Conservation (phyloP, 2,797 vertebrate species). For the Myotis myotis region DNA sequence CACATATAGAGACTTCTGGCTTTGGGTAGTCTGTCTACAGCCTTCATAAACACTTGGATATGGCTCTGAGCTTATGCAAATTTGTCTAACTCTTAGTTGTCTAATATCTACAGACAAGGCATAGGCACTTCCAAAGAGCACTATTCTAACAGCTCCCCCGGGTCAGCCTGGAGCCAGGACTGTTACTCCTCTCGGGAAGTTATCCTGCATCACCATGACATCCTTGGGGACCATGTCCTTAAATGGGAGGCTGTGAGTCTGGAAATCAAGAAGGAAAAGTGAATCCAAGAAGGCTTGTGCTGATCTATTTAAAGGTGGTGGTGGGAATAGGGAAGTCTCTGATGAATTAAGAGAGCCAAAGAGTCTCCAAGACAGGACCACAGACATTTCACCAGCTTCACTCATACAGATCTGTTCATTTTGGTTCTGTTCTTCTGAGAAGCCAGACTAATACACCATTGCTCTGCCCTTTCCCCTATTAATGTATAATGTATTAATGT, state of each 20-base stretch:
- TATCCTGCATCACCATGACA: not conserved
- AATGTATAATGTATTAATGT: not conserved
- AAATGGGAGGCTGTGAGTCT: not conserved
- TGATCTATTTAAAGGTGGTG: constrained; percentile 27
- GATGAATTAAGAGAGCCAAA: not conserved
- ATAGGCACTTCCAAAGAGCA: not conserved
- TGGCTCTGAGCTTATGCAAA: not conserved
- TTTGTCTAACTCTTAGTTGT: not conserved
- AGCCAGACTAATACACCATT: not conserved
- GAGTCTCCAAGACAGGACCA: not conserved
- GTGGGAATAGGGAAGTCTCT: not conserved
- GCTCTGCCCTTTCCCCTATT: not conserved
- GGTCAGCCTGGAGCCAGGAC: not conserved
- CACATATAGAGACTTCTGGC: not conserved
- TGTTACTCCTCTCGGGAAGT: not conserved
- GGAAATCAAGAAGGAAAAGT: not conserved
- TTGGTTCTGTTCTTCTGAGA: not conserved
- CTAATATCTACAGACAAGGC: not conserved
- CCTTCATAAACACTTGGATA: not conserved
- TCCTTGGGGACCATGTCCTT: constrained; percentile 1
- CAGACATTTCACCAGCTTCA: not conserved
- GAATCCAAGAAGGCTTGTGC: not conserved
- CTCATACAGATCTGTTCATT: not conserved
- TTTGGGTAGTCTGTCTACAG: not conserved
- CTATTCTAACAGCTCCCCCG: not conserved